Conservation (phyloP, 2,888 invertebrate species). For the Sinhomidia bicolor region DNA sequence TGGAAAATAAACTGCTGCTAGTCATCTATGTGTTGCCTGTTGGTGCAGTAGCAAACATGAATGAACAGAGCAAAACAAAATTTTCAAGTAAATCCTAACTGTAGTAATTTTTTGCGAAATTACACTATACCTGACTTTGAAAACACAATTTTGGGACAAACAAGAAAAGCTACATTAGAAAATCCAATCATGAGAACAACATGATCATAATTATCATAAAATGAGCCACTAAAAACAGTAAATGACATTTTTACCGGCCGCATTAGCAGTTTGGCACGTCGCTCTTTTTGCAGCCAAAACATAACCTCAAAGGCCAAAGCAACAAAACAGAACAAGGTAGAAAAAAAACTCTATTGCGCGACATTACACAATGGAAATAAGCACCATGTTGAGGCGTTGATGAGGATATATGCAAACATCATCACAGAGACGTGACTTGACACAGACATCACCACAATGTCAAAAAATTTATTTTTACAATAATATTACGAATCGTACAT, state of each 20-base stretch:
- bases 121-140: background rate
- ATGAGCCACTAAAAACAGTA: background rate
- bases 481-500: background rate
- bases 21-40: too few relatives aligned
- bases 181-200: background rate
- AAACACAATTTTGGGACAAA: background rate
- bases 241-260: background rate
- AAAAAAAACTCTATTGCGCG: background rate
- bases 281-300: background rate
- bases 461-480: background rate
- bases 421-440: background rate
- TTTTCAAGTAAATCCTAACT: too few relatives aligned
- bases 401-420: background rate
- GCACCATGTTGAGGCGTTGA: background rate
- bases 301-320: conserved; percentile 9
- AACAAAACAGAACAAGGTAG: background rate
- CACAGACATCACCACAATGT: background rate
- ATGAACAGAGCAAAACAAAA: too few relatives aligned
- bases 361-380: background rate
- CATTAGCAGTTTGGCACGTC: too few relatives aligned
- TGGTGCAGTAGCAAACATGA: too few relatives aligned
- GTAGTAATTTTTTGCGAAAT: background rate
- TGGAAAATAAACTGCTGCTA: too few relatives aligned
- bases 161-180: background rate
- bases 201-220: background rate